Evolutionary conservation across 1,140 invertebrate species (phyloP).

Genomic region (Archegozetes longisetosus): DNA sequence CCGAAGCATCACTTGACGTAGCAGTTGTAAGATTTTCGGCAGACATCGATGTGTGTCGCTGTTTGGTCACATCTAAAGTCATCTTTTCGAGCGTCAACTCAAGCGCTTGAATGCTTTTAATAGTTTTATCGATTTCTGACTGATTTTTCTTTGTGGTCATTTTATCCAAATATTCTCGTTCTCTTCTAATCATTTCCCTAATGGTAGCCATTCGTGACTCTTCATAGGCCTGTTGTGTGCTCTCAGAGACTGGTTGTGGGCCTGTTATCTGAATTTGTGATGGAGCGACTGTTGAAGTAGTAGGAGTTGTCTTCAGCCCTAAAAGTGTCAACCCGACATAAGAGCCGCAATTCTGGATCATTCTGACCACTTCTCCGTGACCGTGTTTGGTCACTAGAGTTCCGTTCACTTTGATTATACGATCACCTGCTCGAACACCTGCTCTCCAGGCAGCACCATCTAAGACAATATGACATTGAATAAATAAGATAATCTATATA

Average conservation of each 20-base stretch:
- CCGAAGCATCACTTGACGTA: background rate
- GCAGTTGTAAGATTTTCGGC: background rate
- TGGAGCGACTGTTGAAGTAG: constrained; percentile 23
- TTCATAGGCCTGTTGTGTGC: background rate
- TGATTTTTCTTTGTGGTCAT: background rate
- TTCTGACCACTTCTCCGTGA: constrained; percentile 78
- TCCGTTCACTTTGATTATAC: constrained; percentile 87
- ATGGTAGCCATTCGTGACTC: background rate
- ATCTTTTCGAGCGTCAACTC: background rate
- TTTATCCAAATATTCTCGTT: background rate
- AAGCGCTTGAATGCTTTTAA: background rate
- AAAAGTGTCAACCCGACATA: constrained; percentile 34
- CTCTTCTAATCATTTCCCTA: constrained; percentile 1
- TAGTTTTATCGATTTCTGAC: background rate
- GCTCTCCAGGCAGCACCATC: constrained; percentile 84
- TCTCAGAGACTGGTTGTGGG: constrained; percentile 55
- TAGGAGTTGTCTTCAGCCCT: constrained; percentile 3
- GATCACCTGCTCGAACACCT: constrained; percentile 78
- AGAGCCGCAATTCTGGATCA: constrained; percentile 35
- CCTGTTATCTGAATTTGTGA: constrained; percentile 47
- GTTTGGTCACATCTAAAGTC: background rate
- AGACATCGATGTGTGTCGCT: background rate
- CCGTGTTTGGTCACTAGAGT: constrained; percentile 72
- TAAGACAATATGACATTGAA: constrained; percentile 29
- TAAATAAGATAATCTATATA: constrained; percentile 9